Conservation (phyloP, 2,888 invertebrate species). For the Eumerus sabulonum region DNA sequence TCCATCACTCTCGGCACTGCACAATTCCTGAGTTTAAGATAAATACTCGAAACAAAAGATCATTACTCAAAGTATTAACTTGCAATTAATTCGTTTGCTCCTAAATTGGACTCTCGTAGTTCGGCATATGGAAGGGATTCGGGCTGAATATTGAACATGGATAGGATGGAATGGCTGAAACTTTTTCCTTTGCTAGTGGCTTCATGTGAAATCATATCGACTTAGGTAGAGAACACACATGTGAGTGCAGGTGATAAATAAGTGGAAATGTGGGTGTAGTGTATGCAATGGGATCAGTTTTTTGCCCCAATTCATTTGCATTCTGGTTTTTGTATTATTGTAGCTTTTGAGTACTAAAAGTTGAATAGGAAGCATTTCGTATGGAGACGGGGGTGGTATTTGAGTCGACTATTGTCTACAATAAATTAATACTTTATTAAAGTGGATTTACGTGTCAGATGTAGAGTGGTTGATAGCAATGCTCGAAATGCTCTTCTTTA, state of each 20-base stretch:
- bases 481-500: too few species aligned
- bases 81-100: slow-evolving; percentile 62
- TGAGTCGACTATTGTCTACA: slow-evolving; percentile 26
- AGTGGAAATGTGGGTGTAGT: slow-evolving; percentile 6
- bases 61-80: slow-evolving; percentile 68
- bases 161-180: too few species aligned
- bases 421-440: slow-evolving; percentile 55
- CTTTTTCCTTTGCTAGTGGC: too few species aligned
- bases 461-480: too few species aligned
- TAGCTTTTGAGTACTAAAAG: too few species aligned
- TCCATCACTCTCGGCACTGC: slow-evolving; percentile 4
- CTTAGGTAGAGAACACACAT: slow-evolving; percentile 10
- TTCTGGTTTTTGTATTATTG: slow-evolving; percentile 8
- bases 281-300: slow-evolving; percentile 21
- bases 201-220: background rate
- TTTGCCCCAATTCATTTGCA: slow-evolving; percentile 12
- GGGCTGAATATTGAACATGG: too few species aligned
- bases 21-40: slow-evolving; percentile 43
- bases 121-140: background rate
- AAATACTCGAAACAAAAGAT: slow-evolving; percentile 59
- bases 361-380: too few species aligned
- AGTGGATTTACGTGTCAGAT: too few species aligned
- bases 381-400: background rate
- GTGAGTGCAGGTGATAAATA: slow-evolving; percentile 29
- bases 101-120: slow-evolving; percentile 50